A percentile compares a stretch with the other conserved stretches of the same genome.
phyloP scores from a whole-genome alignment of 1,140 invertebrate species.

The Copidosoma floridanum region DNA sequence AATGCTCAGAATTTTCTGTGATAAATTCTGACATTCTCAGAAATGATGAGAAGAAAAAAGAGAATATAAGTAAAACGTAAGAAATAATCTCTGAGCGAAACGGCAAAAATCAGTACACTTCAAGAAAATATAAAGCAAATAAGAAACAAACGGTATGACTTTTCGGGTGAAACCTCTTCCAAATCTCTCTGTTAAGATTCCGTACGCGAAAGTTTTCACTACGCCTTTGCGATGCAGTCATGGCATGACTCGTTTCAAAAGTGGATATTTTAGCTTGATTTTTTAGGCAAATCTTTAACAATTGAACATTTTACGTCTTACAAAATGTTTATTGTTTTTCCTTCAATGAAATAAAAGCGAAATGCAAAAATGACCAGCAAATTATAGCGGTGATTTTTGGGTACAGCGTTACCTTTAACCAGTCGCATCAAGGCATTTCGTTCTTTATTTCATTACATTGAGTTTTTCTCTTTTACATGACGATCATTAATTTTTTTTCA shows the following conservation, averaged over 20 bases:
- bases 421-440: conserved; percentile 37
- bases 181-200: conserved; percentile 43
- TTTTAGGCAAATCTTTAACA: background rate
- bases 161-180: conserved; percentile 40
- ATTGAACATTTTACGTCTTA: conserved; percentile 3
- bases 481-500: conserved; percentile 18
- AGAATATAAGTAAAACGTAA: conserved; percentile 8
- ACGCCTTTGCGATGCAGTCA: background rate
- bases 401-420: conserved; percentile 29
- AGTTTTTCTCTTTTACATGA: conserved; percentile 21
- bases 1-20: conserved; percentile 33
- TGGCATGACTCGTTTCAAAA: no score
- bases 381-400: conserved; percentile 1
- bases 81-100: conserved; percentile 32
- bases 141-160: conserved; percentile 32
- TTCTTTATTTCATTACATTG: conserved; percentile 28
- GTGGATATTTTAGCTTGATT: background rate
- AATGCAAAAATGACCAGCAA: background rate
- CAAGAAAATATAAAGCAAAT: conserved; percentile 34
- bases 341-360: background rate
- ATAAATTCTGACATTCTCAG: conserved; percentile 35
- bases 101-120: conserved; percentile 50
- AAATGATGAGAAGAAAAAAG: conserved; percentile 8
- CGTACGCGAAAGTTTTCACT: conserved; percentile 36
- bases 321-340: conserved; percentile 1